phyloP scores from a whole-genome alignment of 1,140 invertebrate genomes.

The silkworm (Bombyx mori) region ASM3026992v2 NC_085129.1:11170001-11170500 shows the following conservation, averaged over 20 bases:
- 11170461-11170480: neutral
- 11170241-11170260: slow-evolving; percentile 17
- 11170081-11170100: too few relatives aligned
- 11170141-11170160: too few relatives aligned
- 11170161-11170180: slow-evolving; percentile 3
- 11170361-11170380: slow-evolving; percentile 14
- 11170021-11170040: too few relatives aligned
- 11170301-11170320: slow-evolving; percentile 16
- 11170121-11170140: too few relatives aligned
- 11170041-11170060: too few relatives aligned
- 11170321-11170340: slow-evolving; percentile 1
- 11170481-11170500: too few relatives aligned
- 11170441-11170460: slow-evolving; percentile 4
- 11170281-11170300: slow-evolving; percentile 19
- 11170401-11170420: slow-evolving; percentile 11
- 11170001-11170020: too few relatives aligned
- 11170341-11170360: neutral
- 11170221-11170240: slow-evolving; percentile 13
- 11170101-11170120: too few relatives aligned
- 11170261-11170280: slow-evolving; percentile 20
- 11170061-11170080: too few relatives aligned
- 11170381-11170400: slow-evolving; percentile 25
- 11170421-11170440: slow-evolving; percentile 16
- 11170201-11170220: slow-evolving; percentile 7
- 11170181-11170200: slow-evolving; percentile 9